Evolutionary conservation across 2,797 vertebrate species (phyloP).

Genomic region (Borostomias antarcticus): DNA sequence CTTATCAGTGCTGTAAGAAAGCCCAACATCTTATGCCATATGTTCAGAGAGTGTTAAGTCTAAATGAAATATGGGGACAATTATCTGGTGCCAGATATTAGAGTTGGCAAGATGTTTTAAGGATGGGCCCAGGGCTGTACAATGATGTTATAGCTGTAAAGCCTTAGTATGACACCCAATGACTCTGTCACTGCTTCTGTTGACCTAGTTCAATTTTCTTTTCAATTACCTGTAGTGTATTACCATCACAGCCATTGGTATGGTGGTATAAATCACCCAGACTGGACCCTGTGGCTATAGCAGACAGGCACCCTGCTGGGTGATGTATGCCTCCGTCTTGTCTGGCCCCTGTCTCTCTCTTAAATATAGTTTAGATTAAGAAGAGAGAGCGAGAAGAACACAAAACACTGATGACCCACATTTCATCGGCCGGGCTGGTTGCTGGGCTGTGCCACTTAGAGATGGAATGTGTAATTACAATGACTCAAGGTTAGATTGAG

Average conservation of each 20-base stretch:
- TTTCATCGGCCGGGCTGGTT: constrained; percentile 42
- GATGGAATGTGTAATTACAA: constrained; percentile 61
- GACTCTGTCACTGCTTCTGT: constrained; percentile 61
- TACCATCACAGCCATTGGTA: constrained; percentile 65
- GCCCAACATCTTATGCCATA: constrained; percentile 35
- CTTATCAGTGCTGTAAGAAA: constrained; percentile 51
- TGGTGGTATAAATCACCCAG: constrained; percentile 62
- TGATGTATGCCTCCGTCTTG: constrained; percentile 67
- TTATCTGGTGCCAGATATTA: constrained; percentile 59
- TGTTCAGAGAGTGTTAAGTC: constrained; percentile 45
- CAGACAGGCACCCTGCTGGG: constrained; percentile 47
- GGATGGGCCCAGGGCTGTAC: constrained; percentile 22
- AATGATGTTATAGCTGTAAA: constrained; percentile 61
- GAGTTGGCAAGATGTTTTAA: constrained; percentile 57
- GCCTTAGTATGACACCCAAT: constrained; percentile 60
- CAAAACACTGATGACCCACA: constrained; percentile 65
- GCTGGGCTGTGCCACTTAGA: constrained; percentile 42
- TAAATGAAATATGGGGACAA: constrained; percentile 67
- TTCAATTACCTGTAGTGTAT: constrained; percentile 78
- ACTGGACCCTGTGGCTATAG: constrained; percentile 51
- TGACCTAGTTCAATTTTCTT: constrained; percentile 81
- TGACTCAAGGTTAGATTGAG: constrained; percentile 52
- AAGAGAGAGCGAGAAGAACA: constrained; percentile 50
- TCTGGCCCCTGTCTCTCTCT: constrained; percentile 58
- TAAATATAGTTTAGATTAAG: constrained; percentile 70